phyloP scores from a whole-genome alignment of 2,113 vertebrate genomes.

The Diphyllodes magnificus region DNA sequence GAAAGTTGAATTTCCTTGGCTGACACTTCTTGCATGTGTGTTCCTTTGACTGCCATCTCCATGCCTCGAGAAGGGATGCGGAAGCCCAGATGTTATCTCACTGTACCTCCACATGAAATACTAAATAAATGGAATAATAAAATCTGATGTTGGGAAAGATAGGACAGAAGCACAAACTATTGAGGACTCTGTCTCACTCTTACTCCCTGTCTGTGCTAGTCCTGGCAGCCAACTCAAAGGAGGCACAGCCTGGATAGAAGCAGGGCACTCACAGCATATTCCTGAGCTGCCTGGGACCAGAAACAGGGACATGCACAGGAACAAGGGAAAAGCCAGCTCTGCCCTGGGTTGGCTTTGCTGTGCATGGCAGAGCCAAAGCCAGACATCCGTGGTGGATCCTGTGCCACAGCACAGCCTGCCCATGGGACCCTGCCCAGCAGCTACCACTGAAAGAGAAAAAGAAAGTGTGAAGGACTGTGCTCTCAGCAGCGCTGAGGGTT shows the following conservation, averaged over 20 bases:
- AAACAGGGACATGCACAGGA: fast-evolving
- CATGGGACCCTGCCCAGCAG: neutral
- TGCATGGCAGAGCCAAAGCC: neutral
- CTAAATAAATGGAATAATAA: neutral
- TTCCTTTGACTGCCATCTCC: neutral
- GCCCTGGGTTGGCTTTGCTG: neutral
- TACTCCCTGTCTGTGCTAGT: neutral
- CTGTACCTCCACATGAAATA: neutral
- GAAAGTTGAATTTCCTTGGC: neutral
- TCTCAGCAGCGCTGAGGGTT: neutral
- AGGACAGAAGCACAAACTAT: neutral
- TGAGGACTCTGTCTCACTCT: neutral
- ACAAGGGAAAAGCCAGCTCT: neutral
- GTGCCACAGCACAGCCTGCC: neutral
- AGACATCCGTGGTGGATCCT: fast-evolving
- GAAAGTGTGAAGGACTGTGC: neutral
- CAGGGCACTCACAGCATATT: fast-evolving
- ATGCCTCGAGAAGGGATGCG: neutral
- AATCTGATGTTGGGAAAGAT: neutral
- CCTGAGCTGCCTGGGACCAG: neutral
- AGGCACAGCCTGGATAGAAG: neutral
- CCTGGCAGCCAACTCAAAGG: neutral
- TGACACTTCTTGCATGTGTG: neutral
- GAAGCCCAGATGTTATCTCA: neutral
- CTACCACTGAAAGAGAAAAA: neutral